Conservation (phyloP, 2,797 vertebrate genomes). For the Spea hammondii region DNA sequence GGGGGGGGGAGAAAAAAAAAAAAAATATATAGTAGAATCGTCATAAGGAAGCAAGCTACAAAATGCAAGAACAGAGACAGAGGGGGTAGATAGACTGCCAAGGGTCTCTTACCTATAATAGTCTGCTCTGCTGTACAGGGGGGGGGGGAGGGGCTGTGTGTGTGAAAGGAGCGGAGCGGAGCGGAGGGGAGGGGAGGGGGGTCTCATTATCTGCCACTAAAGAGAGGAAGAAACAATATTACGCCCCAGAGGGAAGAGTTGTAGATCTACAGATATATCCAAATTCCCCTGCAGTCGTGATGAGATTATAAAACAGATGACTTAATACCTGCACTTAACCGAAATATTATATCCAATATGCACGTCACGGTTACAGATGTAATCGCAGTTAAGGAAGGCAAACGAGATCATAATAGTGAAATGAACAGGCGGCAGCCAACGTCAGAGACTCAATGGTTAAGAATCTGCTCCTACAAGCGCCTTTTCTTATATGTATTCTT, state of each 20-base stretch:
- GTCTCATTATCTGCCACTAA: conserved; percentile 53
- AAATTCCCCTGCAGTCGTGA: conserved; percentile 40
- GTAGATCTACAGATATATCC: conserved; percentile 15
- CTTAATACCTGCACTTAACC: conserved; percentile 66
- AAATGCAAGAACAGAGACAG: conserved; percentile 66
- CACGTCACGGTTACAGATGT: conserved; percentile 65
- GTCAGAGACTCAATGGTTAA: conserved; percentile 57
- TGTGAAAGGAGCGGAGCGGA: too few species aligned
- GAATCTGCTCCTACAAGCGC: conserved; percentile 63
- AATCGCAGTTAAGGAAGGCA: conserved; percentile 62
- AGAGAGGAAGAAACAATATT: conserved; percentile 49
- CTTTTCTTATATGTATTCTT: conserved; percentile 61
- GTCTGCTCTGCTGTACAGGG: conserved; percentile 57
- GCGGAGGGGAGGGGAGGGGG: neutral
- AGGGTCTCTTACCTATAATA: conserved; percentile 64
- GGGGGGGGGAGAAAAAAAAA: conserved; percentile 59
- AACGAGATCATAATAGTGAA: conserved; percentile 59
- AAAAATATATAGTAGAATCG: conserved; percentile 63
- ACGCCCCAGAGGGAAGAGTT: conserved; percentile 58
- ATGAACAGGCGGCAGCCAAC: conserved; percentile 64
- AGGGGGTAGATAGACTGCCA: conserved; percentile 63
- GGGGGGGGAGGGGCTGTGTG: conserved; percentile 51
- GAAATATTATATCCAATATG: conserved; percentile 68
- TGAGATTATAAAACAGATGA: conserved; percentile 38
- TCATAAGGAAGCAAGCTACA: conserved; percentile 72